Base-by-base conservation (phyloP, 92 coral and sea anemone genomes). In the Siderastrea radians region DNA sequence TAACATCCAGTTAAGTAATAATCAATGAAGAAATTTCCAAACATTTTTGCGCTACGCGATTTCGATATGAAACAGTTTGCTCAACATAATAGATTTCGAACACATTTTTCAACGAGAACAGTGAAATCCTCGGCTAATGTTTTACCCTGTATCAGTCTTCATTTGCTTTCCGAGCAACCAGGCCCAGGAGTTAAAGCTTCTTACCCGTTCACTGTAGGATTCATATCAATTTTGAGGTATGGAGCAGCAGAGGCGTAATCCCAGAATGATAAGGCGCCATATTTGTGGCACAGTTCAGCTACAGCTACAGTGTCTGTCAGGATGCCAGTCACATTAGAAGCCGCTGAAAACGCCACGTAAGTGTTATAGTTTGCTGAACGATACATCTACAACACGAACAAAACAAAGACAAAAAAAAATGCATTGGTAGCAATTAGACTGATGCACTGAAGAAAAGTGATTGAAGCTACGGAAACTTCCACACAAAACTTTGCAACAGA, bases 201-300 rank as follows among this genome's bases (percentile, higher is more conserved):
- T 89, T 78, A 95, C 98, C 98, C 98, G 47, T 68, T 67, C 46
- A 68, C 74, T 46, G 98, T 80, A 19, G 98, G 86, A 79, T 95
- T 95, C 98, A 95, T 90, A 61, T 95, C 95, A 12, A 95, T 95
- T 50, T 91, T 94, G 61, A 91, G 86, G 81, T 95, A 95, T 63
- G 98, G 98, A 68, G 86, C 98, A 5, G 96, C 98, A 6, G 98
- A 68, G 44, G 98, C 98, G 68, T 95, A 95, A 75, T 95, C 98
- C 98, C 98, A 95, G 88, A 95, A 93, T 2, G 98, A 94, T 84
- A 93, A 84, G 59, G 95, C 98, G 44, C 91, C 94, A 83, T 94
- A 90, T 77, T 82, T 78, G 74, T 92, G 95, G 67, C 98, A 94
- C 86, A 94, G 63, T 77, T 94, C 95, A 8, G 95, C 92, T 10